Conservation (phyloP, 2,113 vertebrate genomes). For the Beaufortia kweichowensis region DNA sequence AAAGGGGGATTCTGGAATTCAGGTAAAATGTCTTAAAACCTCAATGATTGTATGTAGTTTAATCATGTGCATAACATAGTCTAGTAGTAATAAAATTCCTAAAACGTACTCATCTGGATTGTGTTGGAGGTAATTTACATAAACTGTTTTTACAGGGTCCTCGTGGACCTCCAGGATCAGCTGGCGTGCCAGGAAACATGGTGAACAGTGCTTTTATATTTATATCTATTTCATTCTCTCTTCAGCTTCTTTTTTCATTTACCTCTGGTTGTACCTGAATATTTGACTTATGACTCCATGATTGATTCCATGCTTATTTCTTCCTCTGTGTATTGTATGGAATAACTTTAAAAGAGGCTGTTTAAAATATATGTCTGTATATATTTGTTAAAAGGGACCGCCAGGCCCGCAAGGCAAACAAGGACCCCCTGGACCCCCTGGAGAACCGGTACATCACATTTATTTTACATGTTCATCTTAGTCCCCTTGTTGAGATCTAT, state of each 20-base stretch:
- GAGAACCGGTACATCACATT: conserved; percentile 86
- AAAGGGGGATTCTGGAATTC: conserved; percentile 82
- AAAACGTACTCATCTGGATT: neutral
- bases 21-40: conserved; percentile 73
- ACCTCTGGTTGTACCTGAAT: no score
- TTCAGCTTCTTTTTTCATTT: no score
- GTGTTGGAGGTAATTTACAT: neutral
- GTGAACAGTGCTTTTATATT: conserved; percentile 68
- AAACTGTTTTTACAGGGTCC: conserved; percentile 74
- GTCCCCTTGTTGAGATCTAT: conserved; percentile 5
- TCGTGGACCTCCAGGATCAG: conserved; percentile 81
- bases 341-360: neutral
- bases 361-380: neutral
- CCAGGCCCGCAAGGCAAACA: conserved; percentile 88
- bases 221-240: neutral
- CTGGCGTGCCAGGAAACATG: conserved; percentile 80
- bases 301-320: no score
- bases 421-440: conserved; percentile 89
- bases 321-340: neutral
- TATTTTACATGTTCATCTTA: conserved; percentile 15
- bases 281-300: no score
- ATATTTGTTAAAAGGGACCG: conserved; percentile 77
- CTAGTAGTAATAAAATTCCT: neutral
- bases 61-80: no score
- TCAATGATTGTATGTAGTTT: neutral